phyloP scores from a whole-genome alignment of 35 echinoderm and acorn worm species.

The Nesometra sesokonis region DNA sequence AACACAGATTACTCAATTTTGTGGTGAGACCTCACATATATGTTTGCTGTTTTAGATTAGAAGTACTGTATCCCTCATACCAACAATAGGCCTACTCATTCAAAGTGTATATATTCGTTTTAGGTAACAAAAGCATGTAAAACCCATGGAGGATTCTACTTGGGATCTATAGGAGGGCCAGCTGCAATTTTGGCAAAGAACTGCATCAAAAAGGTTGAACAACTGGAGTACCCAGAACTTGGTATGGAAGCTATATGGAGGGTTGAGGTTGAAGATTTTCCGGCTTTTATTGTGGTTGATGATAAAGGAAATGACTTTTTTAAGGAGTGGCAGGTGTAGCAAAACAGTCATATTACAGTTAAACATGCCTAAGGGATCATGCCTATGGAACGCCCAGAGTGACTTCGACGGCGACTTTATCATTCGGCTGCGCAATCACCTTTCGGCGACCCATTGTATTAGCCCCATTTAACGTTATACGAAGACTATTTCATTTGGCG shows the following conservation, averaged over 20 bases:
- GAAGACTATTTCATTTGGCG: background rate
- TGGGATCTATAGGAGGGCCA: conserved; percentile 87
- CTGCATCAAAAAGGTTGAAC: conserved; percentile 93
- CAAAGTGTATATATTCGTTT: too few relatives aligned
- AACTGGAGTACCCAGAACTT: conserved; percentile 82
- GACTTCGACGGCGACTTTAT: too few relatives aligned
- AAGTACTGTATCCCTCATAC: too few relatives aligned
- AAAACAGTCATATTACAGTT: background rate
- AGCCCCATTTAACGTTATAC: too few relatives aligned
- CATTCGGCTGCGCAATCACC: too few relatives aligned
- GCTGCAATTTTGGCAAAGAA: conserved; percentile 95
- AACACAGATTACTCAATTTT: too few relatives aligned
- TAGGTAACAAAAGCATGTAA: conserved; percentile 92
- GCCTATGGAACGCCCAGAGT: too few relatives aligned
- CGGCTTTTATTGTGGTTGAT: conserved; percentile 96
- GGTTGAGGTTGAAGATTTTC: conserved; percentile 74
- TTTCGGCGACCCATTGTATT: too few relatives aligned
- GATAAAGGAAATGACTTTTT: conserved; percentile 99
- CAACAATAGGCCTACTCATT: too few relatives aligned
- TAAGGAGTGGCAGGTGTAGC: conserved; percentile 74
- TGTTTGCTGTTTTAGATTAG: too few relatives aligned
- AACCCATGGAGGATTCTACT: conserved; percentile 88
- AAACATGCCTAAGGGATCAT: background rate
- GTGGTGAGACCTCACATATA: too few relatives aligned
- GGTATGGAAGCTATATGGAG: conserved; percentile 96